phyloP scores from a whole-genome alignment of 2,888 invertebrate species.

The Phengaris arion region DNA sequence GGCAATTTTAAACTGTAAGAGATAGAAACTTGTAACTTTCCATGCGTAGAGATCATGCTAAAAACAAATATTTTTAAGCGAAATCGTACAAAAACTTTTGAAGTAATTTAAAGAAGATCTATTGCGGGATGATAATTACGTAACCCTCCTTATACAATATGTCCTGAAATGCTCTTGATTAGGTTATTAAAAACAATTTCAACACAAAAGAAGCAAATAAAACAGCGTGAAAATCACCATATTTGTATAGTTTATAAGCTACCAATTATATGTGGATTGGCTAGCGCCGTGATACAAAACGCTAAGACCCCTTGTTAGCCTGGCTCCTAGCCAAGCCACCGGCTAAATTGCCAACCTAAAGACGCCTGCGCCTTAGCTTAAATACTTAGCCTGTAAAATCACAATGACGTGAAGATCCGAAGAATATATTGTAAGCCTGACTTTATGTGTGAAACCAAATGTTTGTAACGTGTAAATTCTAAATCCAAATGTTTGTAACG shows the following conservation, averaged over 20 bases:
- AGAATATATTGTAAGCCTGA: conserved; percentile 34
- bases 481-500: not conserved
- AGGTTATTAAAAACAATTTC: not conserved
- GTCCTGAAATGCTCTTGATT: too few species aligned
- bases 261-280: conserved; percentile 25
- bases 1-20: too few species aligned
- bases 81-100: too few species aligned
- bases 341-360: conserved; percentile 40
- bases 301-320: conserved; percentile 48
- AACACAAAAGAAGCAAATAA: not conserved
- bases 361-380: conserved; percentile 28
- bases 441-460: not conserved
- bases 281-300: conserved; percentile 39
- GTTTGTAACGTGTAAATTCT: not conserved
- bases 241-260: conserved; percentile 4
- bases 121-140: too few species aligned
- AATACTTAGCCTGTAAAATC: conserved; percentile 1
- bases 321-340: conserved; percentile 51
- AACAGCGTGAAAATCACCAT: conserved; percentile 20
- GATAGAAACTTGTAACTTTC: too few species aligned
- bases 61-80: too few species aligned
- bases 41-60: too few species aligned
- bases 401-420: conserved; percentile 11
- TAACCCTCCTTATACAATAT: too few species aligned
- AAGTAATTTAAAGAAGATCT: too few species aligned